A percentile compares a stretch with the other conserved stretches of the same genome.
Conservation (phyloP, 2,888 invertebrate genomes). For the Conomelus anceps region DNA sequence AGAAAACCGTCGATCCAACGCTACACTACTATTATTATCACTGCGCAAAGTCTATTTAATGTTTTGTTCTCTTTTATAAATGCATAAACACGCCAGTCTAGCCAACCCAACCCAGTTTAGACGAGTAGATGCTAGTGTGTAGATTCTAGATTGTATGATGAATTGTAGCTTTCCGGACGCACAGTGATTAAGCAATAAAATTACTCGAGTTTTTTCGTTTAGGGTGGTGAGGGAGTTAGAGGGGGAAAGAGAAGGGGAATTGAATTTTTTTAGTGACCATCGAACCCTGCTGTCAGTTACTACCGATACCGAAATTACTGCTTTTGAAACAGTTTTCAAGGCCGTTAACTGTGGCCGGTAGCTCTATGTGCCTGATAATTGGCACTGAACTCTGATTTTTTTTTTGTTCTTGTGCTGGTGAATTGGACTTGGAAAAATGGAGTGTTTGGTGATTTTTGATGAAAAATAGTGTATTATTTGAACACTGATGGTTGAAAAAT, state of each 20-base stretch:
- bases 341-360: not conserved
- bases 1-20: not conserved
- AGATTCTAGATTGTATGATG: not conserved
- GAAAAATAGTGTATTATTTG: not conserved
- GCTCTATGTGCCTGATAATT: not conserved
- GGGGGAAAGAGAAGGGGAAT: not conserved
- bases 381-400: not conserved
- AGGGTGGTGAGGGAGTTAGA: too few relatives aligned
- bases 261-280: not conserved
- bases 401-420: not conserved
- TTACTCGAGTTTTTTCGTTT: not conserved
- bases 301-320: not conserved
- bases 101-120: not conserved
- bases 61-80: not conserved
- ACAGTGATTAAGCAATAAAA: not conserved
- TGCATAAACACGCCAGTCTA: not conserved
- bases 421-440: not conserved
- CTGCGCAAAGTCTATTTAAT: not conserved
- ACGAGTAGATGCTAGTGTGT: not conserved
- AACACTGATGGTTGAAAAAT: too few relatives aligned
- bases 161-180: not conserved
- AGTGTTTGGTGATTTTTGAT: not conserved
- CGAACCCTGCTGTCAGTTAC: not conserved
- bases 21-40: not conserved
- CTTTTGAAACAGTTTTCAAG: not conserved